These are phyloP conservation scores for Hippocampus barbouri DNA, from an alignment of 2,113 vertebrate genomes.

Conservation along the genomic window DNA sequence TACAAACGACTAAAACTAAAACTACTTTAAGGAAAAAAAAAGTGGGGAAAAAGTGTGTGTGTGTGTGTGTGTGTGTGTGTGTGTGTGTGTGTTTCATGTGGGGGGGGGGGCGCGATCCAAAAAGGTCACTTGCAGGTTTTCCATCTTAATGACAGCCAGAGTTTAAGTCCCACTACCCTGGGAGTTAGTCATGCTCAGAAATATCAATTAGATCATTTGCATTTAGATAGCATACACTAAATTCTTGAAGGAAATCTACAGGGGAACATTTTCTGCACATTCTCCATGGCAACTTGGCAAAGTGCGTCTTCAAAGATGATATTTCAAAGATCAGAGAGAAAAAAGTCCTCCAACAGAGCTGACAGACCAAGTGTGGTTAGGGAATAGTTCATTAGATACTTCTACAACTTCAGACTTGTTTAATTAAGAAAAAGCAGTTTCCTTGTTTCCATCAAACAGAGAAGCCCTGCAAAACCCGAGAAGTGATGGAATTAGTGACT, in stretches of 20 bases:
- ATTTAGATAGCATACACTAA: slow-evolving; percentile 55
- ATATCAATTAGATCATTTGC: slow-evolving; percentile 64
- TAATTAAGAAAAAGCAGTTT: no score
- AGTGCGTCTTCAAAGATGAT: slow-evolving; percentile 14
- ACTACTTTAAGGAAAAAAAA: neutral
- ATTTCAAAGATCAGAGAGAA: slow-evolving; percentile 39
- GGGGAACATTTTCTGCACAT: slow-evolving; percentile 23
- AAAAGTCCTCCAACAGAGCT: neutral
- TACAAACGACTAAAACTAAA: neutral
- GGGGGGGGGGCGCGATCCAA: neutral
- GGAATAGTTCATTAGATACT: neutral
- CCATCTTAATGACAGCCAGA: slow-evolving; percentile 31
- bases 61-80: no score
- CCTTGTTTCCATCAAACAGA: no score
- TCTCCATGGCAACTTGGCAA: slow-evolving; percentile 36
- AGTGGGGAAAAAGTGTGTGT: neutral
- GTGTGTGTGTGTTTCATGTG: no score
- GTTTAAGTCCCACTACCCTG: slow-evolving; percentile 22
- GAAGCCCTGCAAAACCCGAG: no score
- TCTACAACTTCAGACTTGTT: no score
- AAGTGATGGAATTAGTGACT: no score
- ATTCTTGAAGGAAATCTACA: slow-evolving; percentile 27
- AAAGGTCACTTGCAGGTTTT: neutral
- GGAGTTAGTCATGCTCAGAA: slow-evolving; percentile 47
- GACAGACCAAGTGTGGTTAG: neutral